Evolutionary conservation across 2,797 vertebrate genomes (phyloP).

Genomic region (Simalia tracyae): DNA sequence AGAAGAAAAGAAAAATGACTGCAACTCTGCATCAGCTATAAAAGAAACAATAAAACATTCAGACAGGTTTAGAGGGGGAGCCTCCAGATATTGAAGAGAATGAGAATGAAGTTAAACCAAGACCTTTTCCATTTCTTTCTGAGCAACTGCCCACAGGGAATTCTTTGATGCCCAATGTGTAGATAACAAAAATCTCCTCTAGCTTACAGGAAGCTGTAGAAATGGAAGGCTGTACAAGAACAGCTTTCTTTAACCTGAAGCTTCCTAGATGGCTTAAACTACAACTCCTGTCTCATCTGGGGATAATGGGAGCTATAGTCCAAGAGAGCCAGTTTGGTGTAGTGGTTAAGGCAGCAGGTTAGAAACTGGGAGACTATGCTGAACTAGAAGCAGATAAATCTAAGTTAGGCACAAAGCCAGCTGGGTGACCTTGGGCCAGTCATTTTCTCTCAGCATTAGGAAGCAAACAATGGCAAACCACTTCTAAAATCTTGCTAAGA

Average conservation of each 20-base stretch:
- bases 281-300: not conserved
- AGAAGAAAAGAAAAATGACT: not conserved
- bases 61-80: slow-evolving; percentile 28
- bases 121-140: slow-evolving; percentile 39
- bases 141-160: slow-evolving; percentile 32
- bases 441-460: not conserved
- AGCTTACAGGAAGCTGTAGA: slow-evolving; percentile 25
- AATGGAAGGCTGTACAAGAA: not conserved
- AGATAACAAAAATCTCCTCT: slow-evolving; percentile 24
- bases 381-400: not conserved
- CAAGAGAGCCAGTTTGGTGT: not conserved
- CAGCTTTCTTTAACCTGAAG: not conserved
- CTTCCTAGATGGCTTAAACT: not conserved
- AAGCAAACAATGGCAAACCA: not conserved
- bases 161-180: slow-evolving; percentile 46
- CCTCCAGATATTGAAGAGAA: slow-evolving; percentile 17
- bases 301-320: not conserved
- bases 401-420: not conserved
- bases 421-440: not conserved
- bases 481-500: not conserved
- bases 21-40: slow-evolving; percentile 43
- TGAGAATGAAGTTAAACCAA: slow-evolving; percentile 48
- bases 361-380: not conserved
- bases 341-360: not conserved
- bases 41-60: slow-evolving; percentile 55